Evolutionary conservation across 1,140 invertebrate species (phyloP).

Genomic region (Papilio polyxenes): DNA sequence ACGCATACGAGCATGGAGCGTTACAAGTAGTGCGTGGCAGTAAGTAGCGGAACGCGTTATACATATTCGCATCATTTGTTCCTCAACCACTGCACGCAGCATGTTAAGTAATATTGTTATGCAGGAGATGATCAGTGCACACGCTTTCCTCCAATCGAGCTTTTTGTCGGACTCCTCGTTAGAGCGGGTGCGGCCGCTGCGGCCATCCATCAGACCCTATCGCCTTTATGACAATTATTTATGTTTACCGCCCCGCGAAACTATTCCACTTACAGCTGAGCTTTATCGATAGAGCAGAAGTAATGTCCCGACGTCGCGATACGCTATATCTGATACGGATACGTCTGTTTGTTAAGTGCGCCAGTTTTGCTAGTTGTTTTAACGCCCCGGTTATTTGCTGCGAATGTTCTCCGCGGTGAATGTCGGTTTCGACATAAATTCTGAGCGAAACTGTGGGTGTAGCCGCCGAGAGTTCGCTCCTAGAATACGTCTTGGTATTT

Average conservation of each 20-base stretch:
- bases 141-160: constrained; percentile 44
- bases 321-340: constrained; percentile 77
- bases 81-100: constrained; percentile 54
- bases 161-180: constrained; percentile 69
- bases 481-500: constrained; percentile 63
- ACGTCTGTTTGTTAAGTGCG: constrained; percentile 79
- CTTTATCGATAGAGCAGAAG: constrained; percentile 78
- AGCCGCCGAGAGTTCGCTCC: constrained; percentile 67
- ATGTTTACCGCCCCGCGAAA: constrained; percentile 73
- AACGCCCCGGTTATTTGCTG: constrained; percentile 78
- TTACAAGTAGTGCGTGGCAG: constrained; percentile 57
- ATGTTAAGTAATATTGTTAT: constrained; percentile 60
- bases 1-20: constrained; percentile 53
- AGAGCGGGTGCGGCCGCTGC: constrained; percentile 49
- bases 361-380: constrained; percentile 75
- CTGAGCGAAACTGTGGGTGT: constrained; percentile 76
- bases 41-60: constrained; percentile 52
- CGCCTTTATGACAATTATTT: constrained; percentile 79
- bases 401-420: constrained; percentile 74
- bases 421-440: constrained; percentile 78
- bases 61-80: constrained; percentile 59
- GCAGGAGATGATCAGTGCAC: constrained; percentile 46
- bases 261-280: constrained; percentile 78
- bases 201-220: constrained; percentile 75
- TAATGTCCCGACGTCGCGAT: constrained; percentile 76